phyloP scores from a whole-genome alignment of 1,140 invertebrate genomes.

The Monochamus saltuarius region DNA sequence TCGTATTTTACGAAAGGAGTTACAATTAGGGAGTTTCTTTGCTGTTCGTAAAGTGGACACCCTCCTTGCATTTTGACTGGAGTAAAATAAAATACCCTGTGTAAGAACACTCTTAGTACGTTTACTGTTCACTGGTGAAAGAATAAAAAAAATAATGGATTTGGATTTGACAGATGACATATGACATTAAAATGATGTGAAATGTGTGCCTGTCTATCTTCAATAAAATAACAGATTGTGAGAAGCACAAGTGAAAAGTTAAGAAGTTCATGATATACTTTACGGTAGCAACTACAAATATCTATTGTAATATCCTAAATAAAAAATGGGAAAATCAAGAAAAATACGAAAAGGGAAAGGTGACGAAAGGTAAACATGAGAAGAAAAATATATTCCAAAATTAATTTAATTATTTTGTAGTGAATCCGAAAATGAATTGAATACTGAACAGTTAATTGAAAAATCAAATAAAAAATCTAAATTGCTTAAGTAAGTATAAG shows the following conservation, averaged over 20 bases:
- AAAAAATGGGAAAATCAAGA: conserved; percentile 68
- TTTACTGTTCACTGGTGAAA: too few relatives aligned
- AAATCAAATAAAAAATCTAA: conserved; percentile 43
- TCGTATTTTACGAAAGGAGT: too few relatives aligned
- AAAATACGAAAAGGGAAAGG: conserved; percentile 66
- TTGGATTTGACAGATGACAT: too few relatives aligned
- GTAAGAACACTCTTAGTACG: too few relatives aligned
- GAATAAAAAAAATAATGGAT: too few relatives aligned
- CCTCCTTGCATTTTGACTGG: too few relatives aligned
- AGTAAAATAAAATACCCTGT: too few relatives aligned
- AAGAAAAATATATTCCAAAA: conserved; percentile 1
- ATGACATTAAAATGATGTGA: too few relatives aligned
- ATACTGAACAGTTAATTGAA: conserved; percentile 39
- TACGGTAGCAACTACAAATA: neutral
- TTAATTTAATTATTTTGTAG: conserved; percentile 42
- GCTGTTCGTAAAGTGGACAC: too few relatives aligned
- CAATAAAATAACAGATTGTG: neutral
- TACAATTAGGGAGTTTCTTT: too few relatives aligned
- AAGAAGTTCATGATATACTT: neutral
- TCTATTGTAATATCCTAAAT: neutral
- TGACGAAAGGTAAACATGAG: conserved; percentile 60
- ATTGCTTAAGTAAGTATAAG: conserved; percentile 41
- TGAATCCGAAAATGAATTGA: conserved; percentile 43
- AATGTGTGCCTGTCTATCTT: too few relatives aligned
- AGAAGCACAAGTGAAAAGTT: neutral